Evolutionary conservation across 2,888 invertebrate species (phyloP), one percentile per base, ranked within the genome.

Genomic region (Xylota sylvarum): DNA sequence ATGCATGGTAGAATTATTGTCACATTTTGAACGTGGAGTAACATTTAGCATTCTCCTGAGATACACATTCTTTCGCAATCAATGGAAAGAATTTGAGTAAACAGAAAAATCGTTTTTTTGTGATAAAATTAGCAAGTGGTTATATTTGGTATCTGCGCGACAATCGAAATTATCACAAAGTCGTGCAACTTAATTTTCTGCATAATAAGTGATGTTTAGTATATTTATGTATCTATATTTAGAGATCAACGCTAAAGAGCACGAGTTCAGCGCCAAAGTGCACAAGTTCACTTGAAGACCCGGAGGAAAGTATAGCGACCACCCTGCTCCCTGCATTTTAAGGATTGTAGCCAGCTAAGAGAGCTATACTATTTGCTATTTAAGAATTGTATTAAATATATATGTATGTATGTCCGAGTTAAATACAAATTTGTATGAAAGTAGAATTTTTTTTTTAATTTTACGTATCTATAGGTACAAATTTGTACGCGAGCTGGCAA

Each of bases 101-200:
- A 67, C 46, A 58, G 5, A 30, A 37, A n/a, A n/a, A 5, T 64
- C 37, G n/a, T 50, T 37, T 12, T 64, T 60, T 73, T 48, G 60
- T 19, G 62, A 55, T 64, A 19, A 52, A 64, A 43, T 74, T 74
- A 74, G 64, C 64, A 23, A 43, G 52, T 62, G 43, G 30, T 27
- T 70, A 56, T 70, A 43, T 56, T 56, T 56, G 30, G 52, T 30
- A 56, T 70, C 12, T 67, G 52, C 56, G 27, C 30, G 43, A 19
- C 19, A 19, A 23, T 52, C 10, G n/a, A 27, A 67, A 27, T 37
- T 67, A 40, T 17, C 40, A 52, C 5, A 5, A 37, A 23, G 10
- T 52, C 23, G 52, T 67, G 50, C 10, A 12, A 40, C 27, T 14
- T 37, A 40, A 30, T 30, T 4, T 55, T 52, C 17, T 52, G 12